Conservation (phyloP, 2,797 vertebrate species). For the Myotis findleyi region DNA sequence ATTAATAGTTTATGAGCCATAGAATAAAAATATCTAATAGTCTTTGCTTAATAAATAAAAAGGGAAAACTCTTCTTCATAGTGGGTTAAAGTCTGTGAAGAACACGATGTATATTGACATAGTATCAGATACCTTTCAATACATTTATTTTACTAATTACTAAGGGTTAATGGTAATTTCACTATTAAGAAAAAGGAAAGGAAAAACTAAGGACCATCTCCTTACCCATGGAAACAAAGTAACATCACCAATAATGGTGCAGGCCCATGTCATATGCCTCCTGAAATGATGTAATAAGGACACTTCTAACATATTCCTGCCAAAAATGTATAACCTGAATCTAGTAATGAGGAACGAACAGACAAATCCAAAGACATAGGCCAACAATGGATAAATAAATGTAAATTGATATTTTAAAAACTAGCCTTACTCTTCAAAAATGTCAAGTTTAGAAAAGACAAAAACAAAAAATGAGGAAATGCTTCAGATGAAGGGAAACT, state of each 20-base stretch:
- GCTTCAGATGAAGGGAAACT: too few species aligned
- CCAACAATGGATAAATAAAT: not conserved
- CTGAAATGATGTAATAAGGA: not conserved
- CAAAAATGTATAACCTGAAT: too few species aligned
- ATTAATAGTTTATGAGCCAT: not conserved
- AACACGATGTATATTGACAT: not conserved
- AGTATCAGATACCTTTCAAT: not conserved
- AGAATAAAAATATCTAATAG: not conserved
- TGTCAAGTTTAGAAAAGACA: not conserved
- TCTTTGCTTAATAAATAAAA: not conserved
- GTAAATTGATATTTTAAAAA: not conserved
- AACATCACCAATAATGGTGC: not conserved
- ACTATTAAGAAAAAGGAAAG: not conserved
- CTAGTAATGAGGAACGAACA: not conserved
- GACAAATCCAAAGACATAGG: not conserved
- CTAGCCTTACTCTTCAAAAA: not conserved
- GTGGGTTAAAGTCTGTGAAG: not conserved
- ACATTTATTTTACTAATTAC: not conserved
- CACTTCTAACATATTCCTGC: too few species aligned
- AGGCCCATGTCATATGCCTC: not conserved
- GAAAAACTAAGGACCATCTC: not conserved
- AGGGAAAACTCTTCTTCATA: not conserved
- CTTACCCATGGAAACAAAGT: not conserved
- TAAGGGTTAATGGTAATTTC: not conserved
- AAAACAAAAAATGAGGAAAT: not conserved